Base-by-base conservation (phyloP, 2,797 vertebrate species). In the Enteromius paludinosus region DNA sequence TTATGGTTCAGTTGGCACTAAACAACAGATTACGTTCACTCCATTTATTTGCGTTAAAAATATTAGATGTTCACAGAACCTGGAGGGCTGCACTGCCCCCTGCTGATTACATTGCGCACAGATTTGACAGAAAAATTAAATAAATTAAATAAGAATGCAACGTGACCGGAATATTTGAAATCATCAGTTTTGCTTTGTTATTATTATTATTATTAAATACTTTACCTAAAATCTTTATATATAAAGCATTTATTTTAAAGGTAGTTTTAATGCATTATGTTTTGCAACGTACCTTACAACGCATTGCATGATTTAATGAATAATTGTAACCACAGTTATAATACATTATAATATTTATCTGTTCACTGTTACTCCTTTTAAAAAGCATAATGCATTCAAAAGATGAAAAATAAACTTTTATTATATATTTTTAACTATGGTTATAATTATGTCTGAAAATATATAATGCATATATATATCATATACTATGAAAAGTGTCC, bases 21-120 rank as follows among this genome's bases (percentile, higher is more conserved):
- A 28, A 28, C 28, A 25, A 33, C 18, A 62, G 17, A 78, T 62
- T 41, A 65, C 45, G 5, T 33, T 23, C 43, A 38, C 52, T 52
- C 45, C 30, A 30, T 38, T 28, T 14, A n/a, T 54, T 30, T 35
- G 41, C 12, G 52, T 35, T n/a, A 15, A 45, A 18, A 35, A 28
- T 23, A 49, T 23, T 45, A 23, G 9, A 28, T 2, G 20, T 64
- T n/a, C 25, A 56, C 20, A 62, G 10, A 14, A 35, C 5, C 25
- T 54, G 76, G 47, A 81, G 61, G 73, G 28, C 81, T 81, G 61
- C 52, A 82, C 78, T 85, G 86, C 86, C 86, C 84, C 59, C 86
- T 87, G 78, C 76, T 78, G 86, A 38, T 18, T 18, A 59, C 33
- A 52, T 14, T 72, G 47, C 1, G 47, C 47, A 72, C 17, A 6